Evolutionary conservation across 2,888 invertebrate genomes (phyloP).

Genomic region (Apantesis nais): DNA sequence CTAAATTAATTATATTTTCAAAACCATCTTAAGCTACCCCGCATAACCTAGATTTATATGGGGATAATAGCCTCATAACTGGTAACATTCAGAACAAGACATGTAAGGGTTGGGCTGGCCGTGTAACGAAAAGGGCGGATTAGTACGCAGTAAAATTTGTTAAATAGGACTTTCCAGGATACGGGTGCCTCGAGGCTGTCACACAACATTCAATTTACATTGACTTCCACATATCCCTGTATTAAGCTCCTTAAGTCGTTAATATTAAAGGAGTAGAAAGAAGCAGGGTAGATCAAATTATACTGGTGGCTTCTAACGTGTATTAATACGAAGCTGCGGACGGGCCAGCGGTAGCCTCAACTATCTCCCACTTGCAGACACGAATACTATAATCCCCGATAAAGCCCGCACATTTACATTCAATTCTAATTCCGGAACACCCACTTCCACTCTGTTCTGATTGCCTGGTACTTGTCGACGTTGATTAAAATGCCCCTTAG

Average conservation of each 20-base stretch:
- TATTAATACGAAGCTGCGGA: conserved; percentile 70
- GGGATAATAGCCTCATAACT: conserved; percentile 79
- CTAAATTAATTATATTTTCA: conserved; percentile 70
- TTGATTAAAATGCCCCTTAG: conserved; percentile 78
- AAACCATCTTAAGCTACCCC: conserved; percentile 65
- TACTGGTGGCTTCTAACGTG: conserved; percentile 57
- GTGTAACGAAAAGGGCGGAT: conserved; percentile 77
- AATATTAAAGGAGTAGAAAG: conserved; percentile 13
- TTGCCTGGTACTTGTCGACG: conserved; percentile 78
- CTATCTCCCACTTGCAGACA: conserved; percentile 82
- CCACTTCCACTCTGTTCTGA: conserved; percentile 77
- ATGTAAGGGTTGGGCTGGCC: conserved; percentile 65
- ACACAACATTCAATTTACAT: conserved; percentile 49
- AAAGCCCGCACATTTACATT: conserved; percentile 87
- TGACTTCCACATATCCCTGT: conserved; percentile 41
- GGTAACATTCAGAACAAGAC: conserved; percentile 72
- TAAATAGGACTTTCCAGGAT: conserved; percentile 73
- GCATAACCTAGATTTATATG: conserved; percentile 79
- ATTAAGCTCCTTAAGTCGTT: background rate
- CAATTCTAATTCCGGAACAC: conserved; percentile 83
- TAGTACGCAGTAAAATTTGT: conserved; percentile 83
- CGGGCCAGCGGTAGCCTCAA: conserved; percentile 70
- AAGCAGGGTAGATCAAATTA: conserved; percentile 47
- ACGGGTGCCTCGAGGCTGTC: conserved; percentile 73
- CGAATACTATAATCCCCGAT: conserved; percentile 86